A percentile compares a stretch with the other conserved stretches of the same genome.
phyloP scores from a whole-genome alignment of 2,797 vertebrate species.

The Periophthalmus magnuspinnatus region DNA sequence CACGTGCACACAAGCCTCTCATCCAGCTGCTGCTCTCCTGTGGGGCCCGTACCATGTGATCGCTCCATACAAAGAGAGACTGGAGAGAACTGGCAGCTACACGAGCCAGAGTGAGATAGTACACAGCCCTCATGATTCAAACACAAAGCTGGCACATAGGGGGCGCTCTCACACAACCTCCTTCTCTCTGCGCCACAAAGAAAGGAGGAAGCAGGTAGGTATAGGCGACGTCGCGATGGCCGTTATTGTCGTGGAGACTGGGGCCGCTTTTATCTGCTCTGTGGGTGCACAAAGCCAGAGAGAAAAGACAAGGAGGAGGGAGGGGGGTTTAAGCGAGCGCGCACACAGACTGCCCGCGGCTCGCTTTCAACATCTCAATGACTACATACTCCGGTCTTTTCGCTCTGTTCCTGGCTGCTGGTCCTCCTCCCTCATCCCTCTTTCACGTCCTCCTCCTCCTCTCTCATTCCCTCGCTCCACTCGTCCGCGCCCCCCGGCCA shows the following conservation, averaged over 20 bases:
- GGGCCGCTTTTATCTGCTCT: slow-evolving; percentile 69
- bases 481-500: slow-evolving; percentile 60
- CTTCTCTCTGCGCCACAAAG: slow-evolving; percentile 27
- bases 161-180: slow-evolving; percentile 30
- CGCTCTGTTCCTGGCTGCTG: slow-evolving; percentile 10
- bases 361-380: slow-evolving; percentile 74
- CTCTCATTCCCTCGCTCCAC: slow-evolving; percentile 39
- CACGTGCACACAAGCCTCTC: not conserved
- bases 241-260: slow-evolving; percentile 63
- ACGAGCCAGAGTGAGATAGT: slow-evolving; percentile 19
- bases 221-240: slow-evolving; percentile 52
- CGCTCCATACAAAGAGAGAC: slow-evolving; percentile 7
- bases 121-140: not conserved
- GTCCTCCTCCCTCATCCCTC: slow-evolving; percentile 26
- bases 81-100: slow-evolving; percentile 18
- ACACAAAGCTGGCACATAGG: slow-evolving; percentile 16
- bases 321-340: slow-evolving; percentile 38
- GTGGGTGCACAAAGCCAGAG: slow-evolving; percentile 60
- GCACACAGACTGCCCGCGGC: slow-evolving; percentile 66
- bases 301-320: slow-evolving; percentile 10
- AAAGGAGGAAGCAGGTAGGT: slow-evolving; percentile 50
- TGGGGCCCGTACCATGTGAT: slow-evolving; percentile 7
- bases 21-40: slow-evolving; percentile 4
- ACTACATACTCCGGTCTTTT: slow-evolving; percentile 54
- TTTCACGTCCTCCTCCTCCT: slow-evolving; percentile 34